Base-by-base conservation (phyloP, 2,888 invertebrate genomes). In the Lepetodrilus schrolli region DNA sequence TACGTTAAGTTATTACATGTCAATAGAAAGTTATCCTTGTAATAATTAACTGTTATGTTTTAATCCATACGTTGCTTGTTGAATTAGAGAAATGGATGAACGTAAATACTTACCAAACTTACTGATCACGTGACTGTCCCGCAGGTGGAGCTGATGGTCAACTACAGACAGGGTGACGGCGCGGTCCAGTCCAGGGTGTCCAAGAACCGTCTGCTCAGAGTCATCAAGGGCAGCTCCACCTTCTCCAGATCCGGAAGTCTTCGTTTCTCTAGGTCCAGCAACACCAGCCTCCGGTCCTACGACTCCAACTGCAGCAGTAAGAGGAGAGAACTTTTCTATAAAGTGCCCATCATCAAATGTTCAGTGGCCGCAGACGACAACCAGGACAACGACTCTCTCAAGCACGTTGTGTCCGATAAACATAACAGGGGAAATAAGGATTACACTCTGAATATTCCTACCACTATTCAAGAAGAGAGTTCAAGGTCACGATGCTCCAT, bases 381-480 rank as follows among this genome's bases (percentile, higher is more conserved):
- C 20, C 70, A 73, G n/a, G 76, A 74, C 37, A 37, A 72, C 20
- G 74, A 38, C 13, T 70, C 70, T 37, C 51, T 74, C 21, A 74
- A 75, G 1, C 66, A 65, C 2, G 49, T 37, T n/a, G 50, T n/a
- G 4, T n/a, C 30, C 17, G 72, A 73, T 2, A 73, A 49, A 21
- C 76, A 76, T 20, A 75, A 74, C n/a, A 75, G 76, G 66, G 78
- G 74, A 2, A 81, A 82, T 20, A 77, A 83, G 76, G 83, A 81
- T 20, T 82, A 78, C 7, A 77, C 80, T 8, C 76, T 85, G 20
- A 84, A 82, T 66, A 84, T 85, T 21, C 85, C 84, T 7, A 84
- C 84, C 0, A 85, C 85, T 4, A 85, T 85, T 8, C 82, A 84
- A 48, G 85, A 85, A 70, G 85, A 85, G 51, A 85, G 85, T 48